These are phyloP conservation scores for Muntiacus reevesi DNA, from an alignment of 2,113 vertebrate species.

Conservation along the genomic window DNA sequence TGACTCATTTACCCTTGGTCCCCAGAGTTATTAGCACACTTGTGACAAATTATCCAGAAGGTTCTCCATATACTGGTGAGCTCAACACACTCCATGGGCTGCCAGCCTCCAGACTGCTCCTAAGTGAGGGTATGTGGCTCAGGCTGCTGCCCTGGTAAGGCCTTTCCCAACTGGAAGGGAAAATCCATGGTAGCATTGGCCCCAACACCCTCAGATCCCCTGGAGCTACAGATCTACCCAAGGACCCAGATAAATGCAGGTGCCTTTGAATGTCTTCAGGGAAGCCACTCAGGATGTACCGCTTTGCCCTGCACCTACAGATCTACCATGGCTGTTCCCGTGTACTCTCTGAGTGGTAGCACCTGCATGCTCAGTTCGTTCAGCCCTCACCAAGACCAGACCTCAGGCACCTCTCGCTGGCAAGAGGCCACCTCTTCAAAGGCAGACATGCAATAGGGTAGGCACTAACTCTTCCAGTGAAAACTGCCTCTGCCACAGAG, in stretches of 20 bases:
- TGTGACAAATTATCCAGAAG: slow-evolving; percentile 44
- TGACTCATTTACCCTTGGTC: slow-evolving; percentile 25
- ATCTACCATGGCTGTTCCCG: neutral
- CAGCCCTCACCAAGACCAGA: neutral
- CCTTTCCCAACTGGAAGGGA: neutral
- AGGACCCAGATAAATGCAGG: neutral
- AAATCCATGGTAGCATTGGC: neutral
- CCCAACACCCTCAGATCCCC: neutral
- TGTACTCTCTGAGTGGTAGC: neutral
- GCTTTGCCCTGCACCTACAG: neutral
- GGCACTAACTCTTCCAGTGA: neutral
- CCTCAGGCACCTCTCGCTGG: neutral
- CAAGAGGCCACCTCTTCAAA: slow-evolving; percentile 18
- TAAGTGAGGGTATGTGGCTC: neutral
- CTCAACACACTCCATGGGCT: neutral
- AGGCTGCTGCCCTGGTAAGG: neutral
- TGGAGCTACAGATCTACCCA: slow-evolving; percentile 22
- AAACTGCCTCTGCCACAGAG: neutral
- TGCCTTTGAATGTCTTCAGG: neutral
- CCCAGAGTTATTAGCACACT: neutral
- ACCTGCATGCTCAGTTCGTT: neutral
- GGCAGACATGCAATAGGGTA: neutral
- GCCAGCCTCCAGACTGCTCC: neutral
- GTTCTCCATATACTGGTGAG: neutral
- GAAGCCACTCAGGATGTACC: neutral